Evolutionary conservation across 2,888 invertebrate species (phyloP), one percentile per base, ranked within the genome.

Genomic region (Drosophila merina): DNA sequence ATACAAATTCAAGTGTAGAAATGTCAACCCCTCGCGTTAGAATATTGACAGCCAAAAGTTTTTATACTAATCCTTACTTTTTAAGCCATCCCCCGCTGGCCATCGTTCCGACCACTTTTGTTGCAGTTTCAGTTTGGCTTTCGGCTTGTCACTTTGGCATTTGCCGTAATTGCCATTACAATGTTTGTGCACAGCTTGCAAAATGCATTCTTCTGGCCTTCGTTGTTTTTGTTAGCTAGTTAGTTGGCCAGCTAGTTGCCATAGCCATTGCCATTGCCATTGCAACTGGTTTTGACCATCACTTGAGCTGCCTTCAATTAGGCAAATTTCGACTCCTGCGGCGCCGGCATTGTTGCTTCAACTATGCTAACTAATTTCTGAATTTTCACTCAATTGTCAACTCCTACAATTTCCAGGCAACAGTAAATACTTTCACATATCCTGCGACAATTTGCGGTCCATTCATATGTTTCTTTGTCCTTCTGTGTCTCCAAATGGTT

Each of bases 281-380:
- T 52, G 28, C 8, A 42, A 42, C 42, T 57, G 50, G 25, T n/a
- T 56, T 30, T 50, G 50, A 47, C 52, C 71, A 57, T 78, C 48
- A 72, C 56, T 60, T 40, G 58, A 74, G 60, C 28, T 71, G 72
- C 54, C 72, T 80, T 80, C 72, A 77, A 77, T 77, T 77, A 75
- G 69, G 59, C 48, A 77, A 77, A 49, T 63, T 77, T 67, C 45
- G 51, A 63, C 66, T 67, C 80, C 77, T 70, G 76, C 70, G 74
- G 74, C 57, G 48, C 8, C 33, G 38, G 77, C 59, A 66, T 74
- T 57, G 55, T 70, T 71, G 56, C 57, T 25, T 54, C 38, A 51
- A 59, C 69, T 74, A 74, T 79, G 79, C 71, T 47, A 70, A 70
- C 70, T 74, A 79, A 82, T 76, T 79, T 66, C 57, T 49, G 59